Evolutionary conservation across 2,113 vertebrate species (phyloP), one percentile per base, ranked within the genome.

Genomic region (Neodontobutis hainanensis): DNA sequence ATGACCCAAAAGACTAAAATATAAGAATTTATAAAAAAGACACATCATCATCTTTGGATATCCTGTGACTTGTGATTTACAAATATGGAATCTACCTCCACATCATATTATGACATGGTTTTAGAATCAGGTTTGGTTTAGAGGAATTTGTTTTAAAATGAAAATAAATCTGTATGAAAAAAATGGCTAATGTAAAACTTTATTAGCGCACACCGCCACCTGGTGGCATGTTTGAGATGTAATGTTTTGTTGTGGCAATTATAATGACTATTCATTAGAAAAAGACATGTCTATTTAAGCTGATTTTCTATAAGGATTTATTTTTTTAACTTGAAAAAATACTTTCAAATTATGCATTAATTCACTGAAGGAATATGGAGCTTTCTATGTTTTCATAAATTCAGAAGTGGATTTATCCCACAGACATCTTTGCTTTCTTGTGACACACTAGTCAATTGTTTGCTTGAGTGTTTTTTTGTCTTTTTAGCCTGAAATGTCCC

Each of bases 151-250:
- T 27, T 27, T 27, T 27, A 50, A 40, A 15, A 8, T 48, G 15
- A 65, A 15, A 46, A 63, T 10, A n/a, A n/a, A 8, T 2, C 38
- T 27, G 27, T 6, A 19, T 27, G 6, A 42, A 46, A 38, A 27
- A 57, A 73, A 77, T 63, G 15, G 11, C 4, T 16, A 49, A 19
- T n/a, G 5, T 16, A 49, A 16, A 6, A 52, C 27, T 34, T 52
- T 16, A 49, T 49, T 4, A 14, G 14, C 50, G 5, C 46, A 65
- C 65, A 69, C 73, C 77, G 77, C 78, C 88, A 80, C 71, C 87
- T 80, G 72, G 75, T 6, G 91, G 63, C 19, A 4, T 68, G 43
- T 51, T 40, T 14, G 8, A 1, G 11, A 8, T 38, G 6, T 11
- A 52, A 11, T 5, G 9, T 56, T 15, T 15, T 56, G 34, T 56